phyloP scores from a whole-genome alignment of 2,888 invertebrate genomes.

The Catocala sponsa region DNA sequence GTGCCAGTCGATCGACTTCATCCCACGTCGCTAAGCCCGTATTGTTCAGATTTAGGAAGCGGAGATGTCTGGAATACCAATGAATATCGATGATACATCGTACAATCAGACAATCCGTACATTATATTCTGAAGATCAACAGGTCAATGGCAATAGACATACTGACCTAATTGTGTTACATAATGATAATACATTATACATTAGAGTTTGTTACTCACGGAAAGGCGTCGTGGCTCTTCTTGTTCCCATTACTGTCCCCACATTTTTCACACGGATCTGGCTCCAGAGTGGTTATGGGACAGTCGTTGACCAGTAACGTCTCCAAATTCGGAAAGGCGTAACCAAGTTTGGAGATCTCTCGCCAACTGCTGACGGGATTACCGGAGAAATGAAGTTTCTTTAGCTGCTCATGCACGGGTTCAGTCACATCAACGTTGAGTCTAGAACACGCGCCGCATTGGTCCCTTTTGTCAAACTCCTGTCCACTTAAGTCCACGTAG shows the following conservation, averaged over 20 bases:
- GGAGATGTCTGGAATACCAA: slow-evolving; percentile 88
- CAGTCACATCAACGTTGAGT: slow-evolving; percentile 67
- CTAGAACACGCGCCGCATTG: slow-evolving; percentile 79
- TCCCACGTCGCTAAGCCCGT: slow-evolving; percentile 95
- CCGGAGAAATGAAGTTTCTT: slow-evolving; percentile 95
- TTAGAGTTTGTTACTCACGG: slow-evolving; percentile 71
- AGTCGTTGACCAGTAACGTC: slow-evolving; percentile 95
- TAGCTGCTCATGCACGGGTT: slow-evolving; percentile 90
- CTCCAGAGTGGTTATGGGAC: slow-evolving; percentile 90
- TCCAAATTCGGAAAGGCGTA: slow-evolving; percentile 95
- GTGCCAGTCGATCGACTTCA: slow-evolving; percentile 95
- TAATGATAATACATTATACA: slow-evolving; percentile 17
- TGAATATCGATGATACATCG: slow-evolving; percentile 49
- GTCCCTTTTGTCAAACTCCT: slow-evolving; percentile 73
- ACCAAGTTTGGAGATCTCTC: slow-evolving; percentile 94
- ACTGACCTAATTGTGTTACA: slow-evolving; percentile 53
- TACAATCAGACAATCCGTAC: slow-evolving; percentile 46
- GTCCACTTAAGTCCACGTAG: slow-evolving; percentile 90
- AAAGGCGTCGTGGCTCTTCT: slow-evolving; percentile 89
- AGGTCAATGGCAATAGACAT: slow-evolving; percentile 71
- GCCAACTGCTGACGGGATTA: slow-evolving; percentile 95
- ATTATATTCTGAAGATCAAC: slow-evolving; percentile 66
- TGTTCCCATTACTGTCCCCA: slow-evolving; percentile 78
- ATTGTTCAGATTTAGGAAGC: slow-evolving; percentile 95
- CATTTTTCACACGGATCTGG: slow-evolving; percentile 89